These are phyloP conservation scores for Carposina sasakii DNA, from an alignment of 1,140 invertebrate genomes.

Conservation along the genomic window DNA sequence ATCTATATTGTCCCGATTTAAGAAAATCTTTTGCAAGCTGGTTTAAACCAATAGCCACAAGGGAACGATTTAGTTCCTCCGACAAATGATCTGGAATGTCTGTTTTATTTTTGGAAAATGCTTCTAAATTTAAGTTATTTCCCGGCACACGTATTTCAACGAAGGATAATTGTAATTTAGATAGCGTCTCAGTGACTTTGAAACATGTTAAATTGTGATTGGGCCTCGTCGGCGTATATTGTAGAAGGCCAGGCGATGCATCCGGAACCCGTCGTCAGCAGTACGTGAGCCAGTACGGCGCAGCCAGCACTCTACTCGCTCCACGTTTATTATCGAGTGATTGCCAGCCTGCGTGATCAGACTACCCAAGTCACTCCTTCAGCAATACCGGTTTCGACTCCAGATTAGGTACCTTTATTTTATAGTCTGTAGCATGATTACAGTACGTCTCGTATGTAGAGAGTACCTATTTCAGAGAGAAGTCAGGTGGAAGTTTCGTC, in stretches of 20 bases:
- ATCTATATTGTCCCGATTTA: too few species aligned
- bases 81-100: too few species aligned
- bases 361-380: slow-evolving; percentile 52
- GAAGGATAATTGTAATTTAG: too few species aligned
- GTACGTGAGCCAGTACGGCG: slow-evolving; percentile 49
- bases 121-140: too few species aligned
- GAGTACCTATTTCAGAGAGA: too few species aligned
- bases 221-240: slow-evolving; percentile 11
- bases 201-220: background rate
- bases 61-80: too few species aligned
- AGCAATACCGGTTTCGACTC: slow-evolving; percentile 39
- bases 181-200: background rate
- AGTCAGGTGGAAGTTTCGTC: too few species aligned
- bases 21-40: too few species aligned
- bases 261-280: slow-evolving; percentile 52
- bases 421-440: slow-evolving; percentile 43
- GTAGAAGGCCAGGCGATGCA: slow-evolving; percentile 27
- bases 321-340: slow-evolving; percentile 66
- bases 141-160: too few species aligned
- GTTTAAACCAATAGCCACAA: too few species aligned
- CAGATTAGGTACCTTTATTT: slow-evolving; percentile 49
- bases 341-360: slow-evolving; percentile 64
- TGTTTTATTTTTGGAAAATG: too few species aligned
- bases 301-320: slow-evolving; percentile 40
- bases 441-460: too few species aligned